Percentiles rank a stretch among this genome's conserved stretches.
Evolutionary conservation across 2,797 vertebrate species (phyloP).

Genomic region (Remorina albescens): DNA sequence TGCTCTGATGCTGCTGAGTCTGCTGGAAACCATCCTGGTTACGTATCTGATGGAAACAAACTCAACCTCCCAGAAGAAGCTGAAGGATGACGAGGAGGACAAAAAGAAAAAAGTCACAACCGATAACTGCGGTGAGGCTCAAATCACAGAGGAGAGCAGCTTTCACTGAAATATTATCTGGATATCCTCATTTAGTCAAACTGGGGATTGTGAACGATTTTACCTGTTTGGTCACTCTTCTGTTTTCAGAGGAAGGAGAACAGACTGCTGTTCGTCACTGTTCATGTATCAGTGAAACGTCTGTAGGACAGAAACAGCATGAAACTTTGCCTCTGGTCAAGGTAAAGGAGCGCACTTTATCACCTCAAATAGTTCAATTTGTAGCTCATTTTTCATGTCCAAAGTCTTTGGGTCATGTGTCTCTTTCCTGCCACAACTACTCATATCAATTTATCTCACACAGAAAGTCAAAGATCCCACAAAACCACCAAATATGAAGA

Average conservation of each 20-base stretch:
- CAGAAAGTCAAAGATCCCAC: too few relatives aligned
- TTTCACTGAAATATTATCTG: background rate
- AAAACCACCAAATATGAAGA: too few relatives aligned
- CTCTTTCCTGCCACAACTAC: too few relatives aligned
- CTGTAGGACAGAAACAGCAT: slow-evolving; percentile 27
- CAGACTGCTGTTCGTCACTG: slow-evolving; percentile 19
- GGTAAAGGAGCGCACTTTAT: slow-evolving; percentile 43
- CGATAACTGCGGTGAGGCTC: slow-evolving; percentile 34
- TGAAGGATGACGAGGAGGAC: background rate
- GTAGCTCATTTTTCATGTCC: too few relatives aligned
- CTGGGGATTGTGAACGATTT: background rate
- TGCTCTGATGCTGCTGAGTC: slow-evolving; percentile 84
- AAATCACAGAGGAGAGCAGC: background rate
- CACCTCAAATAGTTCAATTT: background rate
- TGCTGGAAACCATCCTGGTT: slow-evolving; percentile 85
- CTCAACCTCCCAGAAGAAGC: background rate
- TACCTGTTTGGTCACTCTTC: background rate
- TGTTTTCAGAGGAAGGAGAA: slow-evolving; percentile 60
- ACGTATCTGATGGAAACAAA: slow-evolving; percentile 77
- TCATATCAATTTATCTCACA: too few relatives aligned
- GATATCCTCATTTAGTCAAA: background rate
- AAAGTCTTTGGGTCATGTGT: too few relatives aligned
- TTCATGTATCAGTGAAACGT: slow-evolving; percentile 24
- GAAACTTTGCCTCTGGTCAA: slow-evolving; percentile 52
- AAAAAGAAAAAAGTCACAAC: slow-evolving; percentile 4